phyloP scores from a whole-genome alignment of 2,888 invertebrate genomes.

The Eulithis testata region DNA sequence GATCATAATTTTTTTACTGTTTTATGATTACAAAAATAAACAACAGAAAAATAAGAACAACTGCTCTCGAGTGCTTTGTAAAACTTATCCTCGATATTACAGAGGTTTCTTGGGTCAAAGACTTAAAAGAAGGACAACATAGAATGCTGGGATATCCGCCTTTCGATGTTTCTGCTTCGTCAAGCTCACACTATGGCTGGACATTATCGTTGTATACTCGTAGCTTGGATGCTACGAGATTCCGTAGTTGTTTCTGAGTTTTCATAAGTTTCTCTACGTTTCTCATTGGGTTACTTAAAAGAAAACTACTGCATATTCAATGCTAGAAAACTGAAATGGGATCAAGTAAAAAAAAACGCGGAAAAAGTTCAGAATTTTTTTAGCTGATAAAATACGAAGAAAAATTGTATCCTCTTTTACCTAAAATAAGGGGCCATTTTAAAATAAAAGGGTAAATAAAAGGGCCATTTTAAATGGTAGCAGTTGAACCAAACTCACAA shows the following conservation, averaged over 20 bases:
- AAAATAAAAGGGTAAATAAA: not conserved
- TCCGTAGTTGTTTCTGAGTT: not conserved
- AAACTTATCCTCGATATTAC: constrained; percentile 10
- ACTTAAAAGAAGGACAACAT: constrained; percentile 11
- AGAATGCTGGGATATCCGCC: constrained; percentile 18
- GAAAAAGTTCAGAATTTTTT: no score
- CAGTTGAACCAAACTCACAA: constrained; percentile 18
- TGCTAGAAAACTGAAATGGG: no score
- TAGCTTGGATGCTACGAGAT: constrained; percentile 11
- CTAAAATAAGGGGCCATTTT: not conserved
- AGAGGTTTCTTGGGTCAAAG: constrained; percentile 10
- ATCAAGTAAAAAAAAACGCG: no score
- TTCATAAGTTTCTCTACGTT: not conserved
- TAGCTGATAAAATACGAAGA: no score
- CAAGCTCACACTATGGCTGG: constrained; percentile 15
- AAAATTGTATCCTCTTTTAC: no score
- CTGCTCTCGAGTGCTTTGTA: not conserved
- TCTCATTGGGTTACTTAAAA: no score
- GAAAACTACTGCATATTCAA: no score
- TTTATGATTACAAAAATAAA: no score
- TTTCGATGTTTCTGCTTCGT: constrained; percentile 34
- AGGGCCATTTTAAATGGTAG: constrained; percentile 13
- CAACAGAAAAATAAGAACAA: no score
- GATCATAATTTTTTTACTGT: no score
- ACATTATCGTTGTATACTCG: constrained; percentile 13